Evolutionary conservation across 2,113 vertebrate genomes (phyloP), one percentile per base, ranked within the genome.

Genomic region (Microcebus jonahi): DNA sequence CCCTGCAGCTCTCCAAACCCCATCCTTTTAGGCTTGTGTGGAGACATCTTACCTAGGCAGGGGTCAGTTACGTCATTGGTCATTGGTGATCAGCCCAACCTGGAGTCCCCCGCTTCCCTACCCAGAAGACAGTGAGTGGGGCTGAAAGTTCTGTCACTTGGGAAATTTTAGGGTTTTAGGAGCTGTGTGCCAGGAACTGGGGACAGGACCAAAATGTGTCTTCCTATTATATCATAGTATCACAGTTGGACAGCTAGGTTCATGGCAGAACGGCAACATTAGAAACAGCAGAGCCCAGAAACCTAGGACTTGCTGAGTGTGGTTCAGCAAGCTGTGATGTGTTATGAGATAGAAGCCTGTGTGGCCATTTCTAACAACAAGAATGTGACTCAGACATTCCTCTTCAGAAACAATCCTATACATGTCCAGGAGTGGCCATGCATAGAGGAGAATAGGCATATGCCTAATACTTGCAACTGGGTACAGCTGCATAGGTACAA

Each of bases 401-500:
- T 59, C 2, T 71, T 29, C 23, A 50, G 79, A 59, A 23, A 13
- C 48, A 21, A 91, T 21, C n/a, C 71, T 34, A 0, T 13, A 15
- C 39, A 55, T 45, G 34, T 25, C 65, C 29, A 63, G 61, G 31
- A 71, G 27, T 91, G 15, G 36, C 6, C 17, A 0, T 65, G n/a
- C 39, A 13, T 7, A 61, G 42, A 61, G 21, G 34, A 53, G 29
- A 73, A 23, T 3, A 68, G 42, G n/a, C 4, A 0, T 13, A 6
- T 71, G 11, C 70, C 63, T 48, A 0, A 39, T 10, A 20, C 25
- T n/a, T 71, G 13, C 18, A 57, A 36, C 63, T 70, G 63, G n/a
- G 80, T 31, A 8, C 12, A 48, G 2, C 0, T 34, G 10, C 29
- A 0, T 29, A 29, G 2, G 3, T 18, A 9, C 53, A n/a, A 13